Conservation (phyloP, 2,888 invertebrate genomes). For the Leptodirus hochenwartii region DNA sequence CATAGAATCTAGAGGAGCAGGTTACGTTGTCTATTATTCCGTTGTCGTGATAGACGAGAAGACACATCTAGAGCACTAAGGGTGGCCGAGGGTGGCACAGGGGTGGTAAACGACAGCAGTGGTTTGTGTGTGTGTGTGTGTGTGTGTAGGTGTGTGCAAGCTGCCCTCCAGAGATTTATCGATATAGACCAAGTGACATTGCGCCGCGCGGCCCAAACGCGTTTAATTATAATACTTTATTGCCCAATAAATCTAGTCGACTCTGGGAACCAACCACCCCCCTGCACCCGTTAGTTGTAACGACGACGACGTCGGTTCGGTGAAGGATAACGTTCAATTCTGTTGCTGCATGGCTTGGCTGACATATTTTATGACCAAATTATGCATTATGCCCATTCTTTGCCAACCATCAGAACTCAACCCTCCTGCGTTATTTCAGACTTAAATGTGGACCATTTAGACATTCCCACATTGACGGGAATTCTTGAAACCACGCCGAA, state of each 20-base stretch:
- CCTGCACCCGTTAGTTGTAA: constrained; percentile 16
- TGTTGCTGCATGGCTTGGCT: constrained; percentile 33
- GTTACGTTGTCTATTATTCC: too few relatives aligned
- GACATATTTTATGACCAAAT: constrained; percentile 52
- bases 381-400: constrained; percentile 30
- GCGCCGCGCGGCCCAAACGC: constrained; percentile 33
- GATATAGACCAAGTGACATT: constrained; percentile 32
- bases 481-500: too few relatives aligned
- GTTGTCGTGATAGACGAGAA: too few relatives aligned
- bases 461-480: constrained; percentile 1
- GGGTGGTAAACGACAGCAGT: too few relatives aligned
- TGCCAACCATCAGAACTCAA: constrained; percentile 14
- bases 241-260: constrained; percentile 52
- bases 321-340: constrained; percentile 51
- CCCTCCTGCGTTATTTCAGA: too few relatives aligned
- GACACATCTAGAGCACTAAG: too few relatives aligned
- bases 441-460: too few relatives aligned
- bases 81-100: too few relatives aligned
- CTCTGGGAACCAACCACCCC: constrained; percentile 31
- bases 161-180: constrained; percentile 30
- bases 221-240: constrained; percentile 69
- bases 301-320: constrained; percentile 23
- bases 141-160: constrained; percentile 34
- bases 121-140: too few relatives aligned
- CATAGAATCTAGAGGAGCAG: too few relatives aligned